These are phyloP conservation scores for Sebastolobus altivelis DNA, from an alignment of 2,797 vertebrate species.

Conservation along the genomic window DNA sequence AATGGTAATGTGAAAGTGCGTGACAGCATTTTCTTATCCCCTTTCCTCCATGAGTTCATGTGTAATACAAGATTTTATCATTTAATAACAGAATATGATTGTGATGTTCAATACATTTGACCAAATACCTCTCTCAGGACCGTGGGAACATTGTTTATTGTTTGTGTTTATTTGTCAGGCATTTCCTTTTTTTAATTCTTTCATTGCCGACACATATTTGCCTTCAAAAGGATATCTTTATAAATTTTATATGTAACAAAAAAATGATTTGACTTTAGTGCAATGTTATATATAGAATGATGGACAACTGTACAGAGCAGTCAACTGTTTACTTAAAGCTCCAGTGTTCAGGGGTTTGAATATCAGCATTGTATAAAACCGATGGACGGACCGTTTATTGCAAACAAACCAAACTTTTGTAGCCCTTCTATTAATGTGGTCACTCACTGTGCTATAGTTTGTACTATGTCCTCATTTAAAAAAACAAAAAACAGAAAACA, in stretches of 20 bases:
- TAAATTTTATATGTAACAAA: constrained; percentile 72
- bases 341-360: constrained; percentile 89
- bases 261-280: constrained; percentile 87
- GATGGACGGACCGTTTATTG: constrained; percentile 87
- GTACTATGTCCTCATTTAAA: constrained; percentile 90
- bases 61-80: constrained; percentile 31
- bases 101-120: constrained; percentile 58
- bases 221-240: constrained; percentile 75
- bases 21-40: constrained; percentile 18
- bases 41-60: constrained; percentile 8
- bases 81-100: constrained; percentile 52
- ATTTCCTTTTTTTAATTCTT: constrained; percentile 27
- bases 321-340: constrained; percentile 95
- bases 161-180: constrained; percentile 11
- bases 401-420: constrained; percentile 95
- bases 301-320: constrained; percentile 89
- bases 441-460: constrained; percentile 91
- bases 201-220: constrained; percentile 60
- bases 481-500: constrained; percentile 69
- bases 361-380: constrained; percentile 89
- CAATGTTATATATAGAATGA: constrained; percentile 80
- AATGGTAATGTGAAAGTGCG: constrained; percentile 35
- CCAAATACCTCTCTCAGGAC: constrained; percentile 81
- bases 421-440: constrained; percentile 84
- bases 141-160: constrained; percentile 32